Percentiles rank a stretch among this genome's conserved stretches.
Evolutionary conservation across 2,113 vertebrate species (phyloP).

Genomic region (Bubalus kerabau): DNA sequence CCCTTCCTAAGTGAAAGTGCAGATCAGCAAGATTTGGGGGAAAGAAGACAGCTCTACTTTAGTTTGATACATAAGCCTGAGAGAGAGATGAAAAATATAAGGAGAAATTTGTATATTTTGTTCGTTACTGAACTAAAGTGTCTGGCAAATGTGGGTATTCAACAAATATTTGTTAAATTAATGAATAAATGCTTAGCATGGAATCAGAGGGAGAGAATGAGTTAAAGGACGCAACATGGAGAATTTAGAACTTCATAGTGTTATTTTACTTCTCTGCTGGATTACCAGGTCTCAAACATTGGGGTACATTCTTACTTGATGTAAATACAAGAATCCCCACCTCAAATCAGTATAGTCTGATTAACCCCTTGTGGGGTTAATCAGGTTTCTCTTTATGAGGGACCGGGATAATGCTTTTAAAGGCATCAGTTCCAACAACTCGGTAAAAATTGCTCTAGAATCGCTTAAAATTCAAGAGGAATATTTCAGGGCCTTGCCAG

Average conservation of each 20-base stretch:
- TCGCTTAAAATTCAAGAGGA: neutral
- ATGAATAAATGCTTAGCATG: neutral
- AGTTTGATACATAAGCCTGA: neutral
- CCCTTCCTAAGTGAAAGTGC: neutral
- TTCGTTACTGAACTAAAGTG: neutral
- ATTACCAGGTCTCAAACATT: neutral
- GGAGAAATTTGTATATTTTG: neutral
- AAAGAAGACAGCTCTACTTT: neutral
- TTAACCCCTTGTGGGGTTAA: neutral
- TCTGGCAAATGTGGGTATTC: neutral
- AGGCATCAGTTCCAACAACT: neutral
- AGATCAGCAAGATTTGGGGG: neutral
- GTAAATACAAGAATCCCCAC: neutral
- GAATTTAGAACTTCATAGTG: neutral
- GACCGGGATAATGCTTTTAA: neutral
- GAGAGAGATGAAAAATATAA: neutral
- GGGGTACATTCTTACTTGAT: neutral
- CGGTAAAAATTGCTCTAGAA: neutral
- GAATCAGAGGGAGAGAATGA: neutral
- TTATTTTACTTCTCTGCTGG: conserved; percentile 1
- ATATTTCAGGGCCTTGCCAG: neutral
- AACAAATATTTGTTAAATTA: neutral
- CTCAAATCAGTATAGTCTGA: neutral
- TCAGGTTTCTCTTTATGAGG: neutral
- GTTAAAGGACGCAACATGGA: neutral